Percentiles rank a stretch among this genome's conserved stretches.
These are phyloP conservation scores for Anticlea derivata DNA, from an alignment of 2,888 invertebrate genomes.

Conservation along the genomic window DNA sequence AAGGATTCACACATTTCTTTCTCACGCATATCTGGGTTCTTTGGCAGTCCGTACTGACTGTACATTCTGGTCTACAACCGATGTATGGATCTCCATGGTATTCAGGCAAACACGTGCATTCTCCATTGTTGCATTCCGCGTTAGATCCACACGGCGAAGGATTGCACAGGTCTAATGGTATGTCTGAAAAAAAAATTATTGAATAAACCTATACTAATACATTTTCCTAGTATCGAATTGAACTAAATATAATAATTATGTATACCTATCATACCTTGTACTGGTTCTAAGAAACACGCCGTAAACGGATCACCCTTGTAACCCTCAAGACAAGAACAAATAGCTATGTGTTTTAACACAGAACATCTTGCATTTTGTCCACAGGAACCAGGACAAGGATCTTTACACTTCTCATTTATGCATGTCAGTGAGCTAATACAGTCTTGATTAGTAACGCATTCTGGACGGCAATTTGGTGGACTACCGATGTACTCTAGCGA, in stretches of 20 bases:
- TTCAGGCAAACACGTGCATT: constrained; percentile 88
- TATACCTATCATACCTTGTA: constrained; percentile 59
- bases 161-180: constrained; percentile 83
- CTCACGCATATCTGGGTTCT: constrained; percentile 87
- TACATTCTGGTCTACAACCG: constrained; percentile 92
- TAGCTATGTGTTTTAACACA: constrained; percentile 85
- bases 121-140: constrained; percentile 87
- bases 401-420: constrained; percentile 85
- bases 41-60: constrained; percentile 89
- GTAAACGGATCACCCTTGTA: constrained; percentile 86
- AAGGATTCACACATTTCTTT: constrained; percentile 91
- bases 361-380: constrained; percentile 83
- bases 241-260: no score
- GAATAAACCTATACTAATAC: no score
- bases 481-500: constrained; percentile 84
- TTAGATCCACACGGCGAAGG: constrained; percentile 90
- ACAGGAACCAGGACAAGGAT: constrained; percentile 88
- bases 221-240: no score
- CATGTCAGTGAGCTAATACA: constrained; percentile 87
- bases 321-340: constrained; percentile 84
- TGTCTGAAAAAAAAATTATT: constrained; percentile 36
- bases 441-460: constrained; percentile 87
- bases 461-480: constrained; percentile 87
- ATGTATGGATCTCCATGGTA: constrained; percentile 91
- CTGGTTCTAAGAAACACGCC: constrained; percentile 61